Percentiles rank a stretch among this genome's conserved stretches.
These are phyloP conservation scores for Erethizon dorsatum DNA, from an alignment of 2,797 vertebrate genomes.

Conservation along the genomic window DNA sequence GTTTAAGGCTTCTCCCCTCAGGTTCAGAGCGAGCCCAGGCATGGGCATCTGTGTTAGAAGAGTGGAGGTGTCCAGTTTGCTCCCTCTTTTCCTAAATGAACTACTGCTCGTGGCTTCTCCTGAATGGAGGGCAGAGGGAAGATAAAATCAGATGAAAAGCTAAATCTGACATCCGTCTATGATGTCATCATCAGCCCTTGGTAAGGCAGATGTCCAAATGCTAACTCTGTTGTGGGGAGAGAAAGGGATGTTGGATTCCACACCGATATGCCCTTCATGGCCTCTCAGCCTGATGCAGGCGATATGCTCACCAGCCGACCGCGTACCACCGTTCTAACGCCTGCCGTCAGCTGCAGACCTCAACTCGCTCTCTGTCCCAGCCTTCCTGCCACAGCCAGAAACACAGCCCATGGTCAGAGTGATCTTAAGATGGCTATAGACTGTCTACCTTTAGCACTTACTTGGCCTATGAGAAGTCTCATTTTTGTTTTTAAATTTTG, in stretches of 20 bases:
- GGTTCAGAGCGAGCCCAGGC: not conserved
- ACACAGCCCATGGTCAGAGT: not conserved
- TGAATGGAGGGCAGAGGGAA: not conserved
- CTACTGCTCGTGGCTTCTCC: not conserved
- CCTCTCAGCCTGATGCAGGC: not conserved
- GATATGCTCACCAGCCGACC: not conserved
- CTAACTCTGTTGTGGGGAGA: not conserved
- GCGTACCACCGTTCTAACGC: not conserved
- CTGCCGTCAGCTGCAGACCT: not conserved
- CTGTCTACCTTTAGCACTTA: not conserved
- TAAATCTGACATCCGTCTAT: not conserved
- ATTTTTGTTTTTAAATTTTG: not conserved
- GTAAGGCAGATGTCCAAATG: not conserved
- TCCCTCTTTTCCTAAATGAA: not conserved
- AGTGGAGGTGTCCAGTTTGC: not conserved
- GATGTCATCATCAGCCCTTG: not conserved
- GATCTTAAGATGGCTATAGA: not conserved
- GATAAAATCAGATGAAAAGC: not conserved
- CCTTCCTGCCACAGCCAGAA: not conserved
- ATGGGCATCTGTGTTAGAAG: not conserved
- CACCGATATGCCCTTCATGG: fast-evolving
- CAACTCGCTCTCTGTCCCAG: not conserved
- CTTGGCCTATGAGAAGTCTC: not conserved
- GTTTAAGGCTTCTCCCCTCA: not conserved
- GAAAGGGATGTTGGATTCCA: not conserved